Conservation (phyloP, 2,888 invertebrate genomes). For the Hyppa rectilinea region DNA sequence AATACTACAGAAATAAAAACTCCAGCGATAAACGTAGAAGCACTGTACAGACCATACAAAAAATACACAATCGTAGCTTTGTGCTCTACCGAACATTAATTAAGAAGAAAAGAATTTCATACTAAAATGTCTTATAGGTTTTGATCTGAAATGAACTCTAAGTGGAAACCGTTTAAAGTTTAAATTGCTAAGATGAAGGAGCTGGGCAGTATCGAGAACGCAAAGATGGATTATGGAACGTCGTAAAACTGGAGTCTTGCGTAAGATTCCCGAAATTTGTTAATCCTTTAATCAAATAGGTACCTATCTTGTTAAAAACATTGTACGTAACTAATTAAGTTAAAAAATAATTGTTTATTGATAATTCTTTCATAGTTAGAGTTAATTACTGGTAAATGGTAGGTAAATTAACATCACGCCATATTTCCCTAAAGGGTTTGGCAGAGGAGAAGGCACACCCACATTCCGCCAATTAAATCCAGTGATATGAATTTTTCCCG, state of each 20-base stretch:
- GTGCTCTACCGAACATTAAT: conserved; percentile 87
- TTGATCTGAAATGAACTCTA: conserved; percentile 69
- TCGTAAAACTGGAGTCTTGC: conserved; percentile 69
- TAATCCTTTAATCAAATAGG: conserved; percentile 47
- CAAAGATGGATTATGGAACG: conserved; percentile 74
- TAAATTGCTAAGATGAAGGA: conserved; percentile 54
- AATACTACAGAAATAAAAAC: conserved; percentile 87
- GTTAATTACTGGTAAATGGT: too few species aligned
- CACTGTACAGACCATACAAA: conserved; percentile 72
- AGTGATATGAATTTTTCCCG: not conserved
- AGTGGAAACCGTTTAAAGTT: conserved; percentile 56
- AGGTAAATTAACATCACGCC: too few species aligned
- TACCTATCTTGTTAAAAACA: conserved; percentile 6
- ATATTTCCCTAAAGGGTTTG: too few species aligned
- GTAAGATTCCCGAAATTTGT: conserved; percentile 36
- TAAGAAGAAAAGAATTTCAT: conserved; percentile 81
- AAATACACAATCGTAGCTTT: conserved; percentile 86
- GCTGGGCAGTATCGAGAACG: conserved; percentile 67
- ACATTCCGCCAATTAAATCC: conserved; percentile 26
- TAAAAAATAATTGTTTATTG: not conserved
- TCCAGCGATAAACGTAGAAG: conserved; percentile 79
- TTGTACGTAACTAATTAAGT: not conserved
- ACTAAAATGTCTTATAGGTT: conserved; percentile 72
- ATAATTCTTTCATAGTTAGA: not conserved
- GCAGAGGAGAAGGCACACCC: too few species aligned